A percentile compares a stretch with the other conserved stretches of the same genome.
These are phyloP conservation scores for Phrynocephalus vlangalii DNA, from an alignment of 2,797 vertebrate genomes.

Conservation along the genomic window DNA sequence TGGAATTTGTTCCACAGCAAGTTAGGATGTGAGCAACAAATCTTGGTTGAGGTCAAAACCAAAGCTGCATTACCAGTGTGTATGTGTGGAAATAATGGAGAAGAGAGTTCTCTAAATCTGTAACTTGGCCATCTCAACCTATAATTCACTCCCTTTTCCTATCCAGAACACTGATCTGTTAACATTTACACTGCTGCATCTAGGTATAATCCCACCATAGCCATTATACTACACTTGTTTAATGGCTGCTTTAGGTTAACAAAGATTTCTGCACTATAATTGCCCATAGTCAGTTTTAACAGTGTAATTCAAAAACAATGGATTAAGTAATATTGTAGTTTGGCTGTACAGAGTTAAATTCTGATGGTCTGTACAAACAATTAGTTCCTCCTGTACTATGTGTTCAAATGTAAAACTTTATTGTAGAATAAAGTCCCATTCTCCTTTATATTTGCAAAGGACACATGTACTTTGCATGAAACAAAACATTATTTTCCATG, in stretches of 20 bases:
- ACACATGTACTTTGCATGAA: background rate
- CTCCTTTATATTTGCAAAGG: background rate
- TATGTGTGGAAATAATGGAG: background rate
- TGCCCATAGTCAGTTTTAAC: constrained; percentile 9
- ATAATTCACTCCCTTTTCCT: background rate
- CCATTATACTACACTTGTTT: background rate
- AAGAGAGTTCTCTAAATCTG: background rate
- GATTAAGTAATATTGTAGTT: background rate
- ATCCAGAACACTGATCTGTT: background rate
- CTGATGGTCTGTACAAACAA: background rate
- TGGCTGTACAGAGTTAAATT: accelerated
- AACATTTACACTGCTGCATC: background rate
- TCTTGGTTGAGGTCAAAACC: background rate
- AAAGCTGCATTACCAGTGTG: background rate
- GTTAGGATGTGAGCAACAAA: background rate
- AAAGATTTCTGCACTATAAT: background rate
- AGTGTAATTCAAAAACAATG: background rate
- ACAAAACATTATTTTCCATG: accelerated
- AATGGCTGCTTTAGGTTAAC: background rate
- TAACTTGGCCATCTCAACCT: background rate
- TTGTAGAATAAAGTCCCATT: background rate
- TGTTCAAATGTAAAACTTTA: background rate
- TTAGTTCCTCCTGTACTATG: background rate
- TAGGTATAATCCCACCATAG: background rate
- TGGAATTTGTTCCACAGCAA: background rate